A percentile compares a stretch with the other conserved stretches of the same genome.
Evolutionary conservation across 1,140 invertebrate genomes (phyloP).

Genomic region (Caenorhabditis latens): DNA sequence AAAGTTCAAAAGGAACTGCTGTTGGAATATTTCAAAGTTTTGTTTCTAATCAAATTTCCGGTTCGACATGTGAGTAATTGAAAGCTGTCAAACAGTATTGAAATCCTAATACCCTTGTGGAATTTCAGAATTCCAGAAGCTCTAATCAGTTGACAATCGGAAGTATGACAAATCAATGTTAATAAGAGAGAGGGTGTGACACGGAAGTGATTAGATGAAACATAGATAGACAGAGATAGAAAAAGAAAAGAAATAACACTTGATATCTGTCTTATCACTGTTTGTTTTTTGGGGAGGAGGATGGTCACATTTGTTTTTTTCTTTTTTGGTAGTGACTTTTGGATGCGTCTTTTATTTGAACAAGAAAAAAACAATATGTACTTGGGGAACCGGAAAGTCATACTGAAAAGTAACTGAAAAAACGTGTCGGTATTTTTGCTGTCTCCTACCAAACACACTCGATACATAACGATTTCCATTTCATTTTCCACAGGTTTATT

Average conservation of each 20-base stretch:
- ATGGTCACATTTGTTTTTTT: no score
- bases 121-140: neutral
- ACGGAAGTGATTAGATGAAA: neutral
- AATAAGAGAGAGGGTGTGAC: neutral
- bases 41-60: no score
- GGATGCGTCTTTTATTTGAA: no score
- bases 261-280: neutral
- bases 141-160: conserved; percentile 5
- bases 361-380: no score
- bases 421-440: neutral
- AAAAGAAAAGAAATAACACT: neutral
- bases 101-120: no score
- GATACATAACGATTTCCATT: neutral
- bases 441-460: neutral
- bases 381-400: no score
- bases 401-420: neutral
- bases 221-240: neutral
- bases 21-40: no score
- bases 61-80: no score
- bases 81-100: no score
- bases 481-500: neutral
- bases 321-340: no score
- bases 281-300: neutral
- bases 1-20: no score
- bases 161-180: conserved; percentile 2